Evolutionary conservation across 1,140 invertebrate genomes (phyloP), one percentile per base, ranked within the genome.

Genomic region (Cardiocondyla obscurior): DNA sequence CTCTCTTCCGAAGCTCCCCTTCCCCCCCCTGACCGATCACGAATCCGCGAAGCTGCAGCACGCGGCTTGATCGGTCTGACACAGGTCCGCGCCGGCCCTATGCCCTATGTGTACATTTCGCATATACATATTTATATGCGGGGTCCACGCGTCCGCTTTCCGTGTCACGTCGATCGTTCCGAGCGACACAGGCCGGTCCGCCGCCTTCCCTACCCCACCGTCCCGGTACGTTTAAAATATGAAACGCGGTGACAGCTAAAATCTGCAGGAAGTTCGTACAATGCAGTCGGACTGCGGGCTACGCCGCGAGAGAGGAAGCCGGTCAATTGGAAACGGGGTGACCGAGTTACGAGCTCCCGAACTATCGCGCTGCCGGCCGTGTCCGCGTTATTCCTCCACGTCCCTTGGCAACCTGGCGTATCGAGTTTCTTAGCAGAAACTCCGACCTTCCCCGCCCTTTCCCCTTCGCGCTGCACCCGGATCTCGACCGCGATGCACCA

Each of bases 311-410:
- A 67, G 46, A 69, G 73, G 14, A 67, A 62, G 49, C 62, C 44
- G 82, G 62, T 83, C 82, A 83, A 67, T 84, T 51, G 65, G 49
- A 84, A 84, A 70, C 16, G 44, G 30, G 82, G 57, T 84, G 76
- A 84, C 79, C 55, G 76, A 84, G 76, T 84, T 84, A 81, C 65
- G 22, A 36, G 49, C 33, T 36, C 0, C 6, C 22, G 5, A 49
- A 44, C n/a, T 46, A 30, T 44, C 28, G 4, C n/a, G 5, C 42
- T 25, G 22, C 39, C n/a, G n/a, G 22, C 42, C 36, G 4, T 12
- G 30, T 46, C 33, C 67, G 28, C 42, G 39, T 74, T 74, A 73
- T 55, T 51, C 39, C 30, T 44, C 19, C n/a, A 39, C 65, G 8
- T 69, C 30, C 39, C 28, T 76, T 49, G 28, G 30, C 30, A 76